These are phyloP conservation scores for Clarias pachynema DNA, from an alignment of 2,797 vertebrate species.

Conservation along the genomic window DNA sequence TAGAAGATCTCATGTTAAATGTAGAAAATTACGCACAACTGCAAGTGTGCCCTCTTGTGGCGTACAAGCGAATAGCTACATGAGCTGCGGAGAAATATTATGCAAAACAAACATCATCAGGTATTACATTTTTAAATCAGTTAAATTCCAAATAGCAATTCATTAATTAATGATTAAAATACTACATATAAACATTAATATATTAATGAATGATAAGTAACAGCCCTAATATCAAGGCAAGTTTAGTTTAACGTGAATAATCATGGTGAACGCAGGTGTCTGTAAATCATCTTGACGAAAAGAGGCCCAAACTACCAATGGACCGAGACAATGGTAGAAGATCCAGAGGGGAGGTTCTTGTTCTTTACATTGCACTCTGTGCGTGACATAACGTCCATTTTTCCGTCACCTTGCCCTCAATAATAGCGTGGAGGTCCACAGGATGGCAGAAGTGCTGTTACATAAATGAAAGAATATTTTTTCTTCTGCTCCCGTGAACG, in stretches of 20 bases:
- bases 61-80: too few relatives aligned
- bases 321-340: not conserved
- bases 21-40: too few relatives aligned
- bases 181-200: too few relatives aligned
- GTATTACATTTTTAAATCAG: too few relatives aligned
- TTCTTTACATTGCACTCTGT: not conserved
- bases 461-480: conserved; percentile 4
- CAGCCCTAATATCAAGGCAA: not conserved
- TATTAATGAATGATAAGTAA: too few relatives aligned
- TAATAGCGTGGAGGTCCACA: not conserved
- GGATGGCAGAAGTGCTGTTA: not conserved
- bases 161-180: too few relatives aligned
- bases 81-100: too few relatives aligned
- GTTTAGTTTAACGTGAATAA: not conserved
- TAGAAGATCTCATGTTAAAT: not conserved
- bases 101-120: too few relatives aligned
- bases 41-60: too few relatives aligned
- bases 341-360: not conserved
- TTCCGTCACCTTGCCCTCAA: not conserved
- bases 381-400: not conserved
- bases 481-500: not conserved
- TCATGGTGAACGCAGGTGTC: too few relatives aligned
- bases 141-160: too few relatives aligned
- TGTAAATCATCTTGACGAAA: not conserved
- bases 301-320: not conserved